These are phyloP conservation scores for Nomada goodeniana DNA, from an alignment of 2,888 invertebrate species.

Conservation along the genomic window DNA sequence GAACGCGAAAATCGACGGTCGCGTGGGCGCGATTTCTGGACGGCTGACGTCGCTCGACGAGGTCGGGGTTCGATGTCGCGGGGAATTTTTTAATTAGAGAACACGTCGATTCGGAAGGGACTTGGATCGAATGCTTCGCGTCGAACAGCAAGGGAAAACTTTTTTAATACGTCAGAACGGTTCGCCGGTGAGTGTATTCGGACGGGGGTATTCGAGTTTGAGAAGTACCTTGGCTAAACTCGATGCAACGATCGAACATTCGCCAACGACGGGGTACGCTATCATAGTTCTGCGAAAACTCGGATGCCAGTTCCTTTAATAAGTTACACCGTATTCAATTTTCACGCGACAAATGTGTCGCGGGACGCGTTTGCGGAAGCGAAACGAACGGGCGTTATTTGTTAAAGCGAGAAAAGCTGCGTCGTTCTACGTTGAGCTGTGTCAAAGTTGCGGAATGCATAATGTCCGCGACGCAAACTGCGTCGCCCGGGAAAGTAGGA, in stretches of 20 bases:
- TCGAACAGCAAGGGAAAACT: slow-evolving; percentile 53
- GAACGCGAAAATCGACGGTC: slow-evolving; percentile 7
- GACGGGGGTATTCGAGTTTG: slow-evolving; percentile 40
- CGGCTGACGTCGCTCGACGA: neutral
- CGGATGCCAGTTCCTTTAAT: slow-evolving; percentile 42
- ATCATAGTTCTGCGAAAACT: slow-evolving; percentile 53
- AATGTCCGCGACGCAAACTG: slow-evolving; percentile 37
- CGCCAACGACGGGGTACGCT: slow-evolving; percentile 25
- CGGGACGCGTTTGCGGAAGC: slow-evolving; percentile 40
- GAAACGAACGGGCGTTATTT: slow-evolving; percentile 47
- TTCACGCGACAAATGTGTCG: slow-evolving; percentile 43
- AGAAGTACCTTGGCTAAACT: slow-evolving; percentile 49
- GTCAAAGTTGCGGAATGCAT: slow-evolving; percentile 56
- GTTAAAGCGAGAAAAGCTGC: slow-evolving; percentile 51
- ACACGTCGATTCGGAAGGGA: slow-evolving; percentile 32
- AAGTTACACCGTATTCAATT: slow-evolving; percentile 50
- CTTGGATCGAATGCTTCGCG: slow-evolving; percentile 16
- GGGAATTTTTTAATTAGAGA: slow-evolving; percentile 57
- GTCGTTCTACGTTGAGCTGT: slow-evolving; percentile 43
- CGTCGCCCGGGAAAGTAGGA: slow-evolving; percentile 31
- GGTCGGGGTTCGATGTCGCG: slow-evolving; percentile 5
- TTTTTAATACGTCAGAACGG: slow-evolving; percentile 53
- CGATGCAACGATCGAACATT: slow-evolving; percentile 52
- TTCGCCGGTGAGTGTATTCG: slow-evolving; percentile 31
- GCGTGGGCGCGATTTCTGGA: neutral